Evolutionary conservation across 2,888 invertebrate species (phyloP), one percentile per base, ranked within the genome.

Genomic region (Lithophane ornitopus): DNA sequence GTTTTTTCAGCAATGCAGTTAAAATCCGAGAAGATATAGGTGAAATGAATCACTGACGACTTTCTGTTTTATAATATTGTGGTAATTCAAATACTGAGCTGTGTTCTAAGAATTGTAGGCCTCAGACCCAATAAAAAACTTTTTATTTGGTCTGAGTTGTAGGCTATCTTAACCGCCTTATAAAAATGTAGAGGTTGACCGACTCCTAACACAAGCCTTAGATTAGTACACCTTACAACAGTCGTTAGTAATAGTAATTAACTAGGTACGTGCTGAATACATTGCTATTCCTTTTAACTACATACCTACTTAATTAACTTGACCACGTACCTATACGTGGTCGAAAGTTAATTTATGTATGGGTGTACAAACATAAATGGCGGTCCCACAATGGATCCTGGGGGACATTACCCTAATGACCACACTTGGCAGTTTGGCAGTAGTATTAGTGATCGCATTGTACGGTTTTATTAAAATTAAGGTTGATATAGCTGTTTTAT

Each of bases 281-380:
- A 63, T 67, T 73, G 68, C 59, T 69, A 49, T 78, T 52, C 74
- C 66, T 74, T 67, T 73, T 61, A 78, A 74, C 67, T 68, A 75
- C 67, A 28, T 78, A 78, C 49, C 78, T 54, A 62, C 56, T 77
- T 82, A 81, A 81, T 81, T 81, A 82, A 71, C 62, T 77, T 70
- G 34, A n/a, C 66, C 62, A 84, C 69, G 62, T 70, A 79, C 46
- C 34, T 67, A 66, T 54, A 61, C 54, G 71, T 63, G 71, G 74
- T 52, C 73, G 54, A 83, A 81, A 83, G 66, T 78, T 83, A 83
- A 70, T 72, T 82, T 75, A 80, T 82, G 71, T 80, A 80, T 72
- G 61, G 52, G 58, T 72, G 62, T 72, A 69, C 49, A 68, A 72
- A 65, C 65, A 61, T 65, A 69, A 63, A 70, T 54, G 73, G 63